Base-by-base conservation (phyloP, 2,888 invertebrate species). In the Nymphalis urticae region DNA sequence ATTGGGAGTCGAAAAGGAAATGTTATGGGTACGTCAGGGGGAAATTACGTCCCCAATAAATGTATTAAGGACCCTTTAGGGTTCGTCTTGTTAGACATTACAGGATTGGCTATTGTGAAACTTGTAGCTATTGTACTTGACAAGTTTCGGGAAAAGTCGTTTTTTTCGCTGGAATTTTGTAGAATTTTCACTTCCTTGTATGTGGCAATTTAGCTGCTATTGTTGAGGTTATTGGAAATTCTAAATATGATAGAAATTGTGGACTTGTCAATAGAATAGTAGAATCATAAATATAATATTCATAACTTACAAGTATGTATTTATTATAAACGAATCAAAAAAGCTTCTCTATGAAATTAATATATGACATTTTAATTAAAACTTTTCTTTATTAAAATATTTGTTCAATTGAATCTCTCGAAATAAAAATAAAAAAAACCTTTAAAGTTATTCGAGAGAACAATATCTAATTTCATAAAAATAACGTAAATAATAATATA, bases 1-100 rank as follows among this genome's bases (percentile, higher is more conserved):
- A 36, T 32, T 24, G 42, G 62, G 36, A 67, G 56, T 56, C 56
- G 42, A 62, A 42, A 56, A 19, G 66, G 62, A 66, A 67, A 54
- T 50, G 47, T 51, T 58, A 53, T 19, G 73, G 73, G 73, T 73
- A 73, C 75, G 71, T 71, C 76, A 69, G 72, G 72, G 65, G 64
- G 72, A 79, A 82, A 83, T 82, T 77, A 83, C 77, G 76, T 79
- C 72, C 72, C 77, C 77, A 81, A 83, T 82, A 81, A 80, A 81
- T 75, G 79, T 80, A 79, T 79, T 80, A 79, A 76, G 77, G 74
- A 78, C 75, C 74, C 64, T 71, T 68, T 76, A 67, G 27, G 36
- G 65, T 61, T 54, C 62, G 65, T 62, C 70, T 72, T 70, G 68
- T 72, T 72, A 70, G 67, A 63, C 63, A 68, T 62, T 61, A 65